Conservation (phyloP, 2,888 invertebrate species). For the Hydropsyche betteni region DNA sequence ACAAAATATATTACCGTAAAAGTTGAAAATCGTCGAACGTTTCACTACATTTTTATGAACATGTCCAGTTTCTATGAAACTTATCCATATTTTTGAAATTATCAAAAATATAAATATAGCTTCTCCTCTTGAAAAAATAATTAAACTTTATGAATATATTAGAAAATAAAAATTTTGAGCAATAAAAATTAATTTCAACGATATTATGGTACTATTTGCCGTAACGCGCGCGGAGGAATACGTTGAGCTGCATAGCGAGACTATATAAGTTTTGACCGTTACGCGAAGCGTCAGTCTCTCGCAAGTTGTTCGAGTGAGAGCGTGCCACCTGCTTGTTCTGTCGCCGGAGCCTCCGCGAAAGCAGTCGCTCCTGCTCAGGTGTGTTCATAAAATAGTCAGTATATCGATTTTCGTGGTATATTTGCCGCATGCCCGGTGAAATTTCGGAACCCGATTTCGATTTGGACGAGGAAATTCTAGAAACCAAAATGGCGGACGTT, state of each 20-base stretch:
- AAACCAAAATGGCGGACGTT: slow-evolving; percentile 34
- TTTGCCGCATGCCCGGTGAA: slow-evolving; percentile 2
- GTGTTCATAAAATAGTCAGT: slow-evolving; percentile 11
- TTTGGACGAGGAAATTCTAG: background rate
- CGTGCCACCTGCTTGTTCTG: background rate
- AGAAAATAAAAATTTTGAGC: too few species aligned
- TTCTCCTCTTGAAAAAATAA: too few species aligned
- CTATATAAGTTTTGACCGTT: background rate
- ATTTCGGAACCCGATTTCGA: background rate
- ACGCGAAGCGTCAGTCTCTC: background rate
- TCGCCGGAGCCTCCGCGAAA: background rate
- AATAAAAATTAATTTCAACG: too few species aligned
- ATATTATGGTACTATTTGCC: too few species aligned
- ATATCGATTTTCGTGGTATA: background rate
- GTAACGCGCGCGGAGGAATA: slow-evolving; percentile 26
- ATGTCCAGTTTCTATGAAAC: too few species aligned
- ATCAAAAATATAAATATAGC: too few species aligned
- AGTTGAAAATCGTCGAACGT: too few species aligned
- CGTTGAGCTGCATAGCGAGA: background rate
- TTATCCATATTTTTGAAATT: too few species aligned
- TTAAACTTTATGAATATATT: too few species aligned
- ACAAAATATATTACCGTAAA: too few species aligned
- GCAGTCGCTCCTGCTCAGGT: slow-evolving; percentile 5
- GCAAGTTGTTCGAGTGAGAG: background rate
- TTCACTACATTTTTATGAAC: too few species aligned